Base-by-base conservation (phyloP, 2,797 vertebrate species). In the Chelidonichthys spinosus region DNA sequence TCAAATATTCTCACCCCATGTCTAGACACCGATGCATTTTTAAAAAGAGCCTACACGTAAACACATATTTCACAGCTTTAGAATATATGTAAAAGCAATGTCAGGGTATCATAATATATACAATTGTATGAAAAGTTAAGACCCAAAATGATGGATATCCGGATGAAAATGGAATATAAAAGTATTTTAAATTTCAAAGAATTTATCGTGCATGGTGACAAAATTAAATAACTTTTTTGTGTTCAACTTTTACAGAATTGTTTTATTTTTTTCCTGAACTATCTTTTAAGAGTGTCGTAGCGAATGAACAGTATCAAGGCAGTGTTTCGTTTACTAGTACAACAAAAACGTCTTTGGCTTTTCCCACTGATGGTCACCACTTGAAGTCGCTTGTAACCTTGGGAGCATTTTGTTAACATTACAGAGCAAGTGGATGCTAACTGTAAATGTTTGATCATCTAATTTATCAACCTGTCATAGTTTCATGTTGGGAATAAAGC, bases 31-130 rank as follows among this genome's bases (percentile, higher is more conserved):
- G 52, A 62, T 6, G 8, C 13, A 50, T 18, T 64, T 58, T 40
- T 49, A 3, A 39, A 67, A 36, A 58, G 54, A 36, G 33, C 35
- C 50, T 52, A 39, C 15, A 14, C 47, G 58, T 42, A 73, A 69
- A 70, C n/a, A 72, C 14, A 70, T 62, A 40, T 42, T 66, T 50
- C 14, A 65, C 40, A 39, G 35, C 35, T 53, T 50, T 11, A 36
- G 33, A 50, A 32, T 3, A 32, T 5, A 44, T 60, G 18, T 15
- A 5, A 32, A 50, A 32, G 36, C 52, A 39, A 72, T 74, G n/a
- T 13, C 18, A 11, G 32, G 4, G 32, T 18, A 13, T 33, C 58
- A 69, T 62, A 17, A 37, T 43, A 11, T 37, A 25, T 40, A 37
- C 4, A 49, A n/a, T 37, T 18, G 5, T 17, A 25, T 49, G 0